Conservation (phyloP, 2,113 vertebrate genomes). For the Orcinus orca region DNA sequence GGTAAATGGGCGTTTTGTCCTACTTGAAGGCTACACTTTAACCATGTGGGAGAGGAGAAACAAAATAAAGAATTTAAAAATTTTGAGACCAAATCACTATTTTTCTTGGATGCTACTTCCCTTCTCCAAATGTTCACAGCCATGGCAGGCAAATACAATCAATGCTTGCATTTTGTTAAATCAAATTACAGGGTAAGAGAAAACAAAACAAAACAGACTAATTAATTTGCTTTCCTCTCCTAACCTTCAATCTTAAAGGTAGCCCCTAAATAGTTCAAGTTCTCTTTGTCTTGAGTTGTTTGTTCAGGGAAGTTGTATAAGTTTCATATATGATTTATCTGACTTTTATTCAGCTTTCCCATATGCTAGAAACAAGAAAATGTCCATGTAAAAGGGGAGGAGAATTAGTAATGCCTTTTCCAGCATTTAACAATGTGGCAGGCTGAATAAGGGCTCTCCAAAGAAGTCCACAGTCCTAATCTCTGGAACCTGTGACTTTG, state of each 20-base stretch:
- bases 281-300: neutral
- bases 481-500: neutral
- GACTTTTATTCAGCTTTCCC: slow-evolving; percentile 25
- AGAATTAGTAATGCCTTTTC: neutral
- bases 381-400: neutral
- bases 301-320: neutral
- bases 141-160: neutral
- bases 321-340: neutral
- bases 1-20: neutral
- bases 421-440: neutral
- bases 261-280: neutral
- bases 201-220: slow-evolving; percentile 21
- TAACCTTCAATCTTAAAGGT: neutral
- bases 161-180: slow-evolving; percentile 26
- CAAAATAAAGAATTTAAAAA: neutral
- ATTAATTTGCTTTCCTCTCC: neutral
- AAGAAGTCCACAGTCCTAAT: neutral
- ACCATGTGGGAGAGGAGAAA: neutral
- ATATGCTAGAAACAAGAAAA: neutral
- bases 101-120: neutral
- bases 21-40: neutral
- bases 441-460: neutral
- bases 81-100: neutral
- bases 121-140: neutral
- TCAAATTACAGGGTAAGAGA: neutral